Conservation (phyloP, 2,113 vertebrate genomes). For the Poicephalus meyeri region DNA sequence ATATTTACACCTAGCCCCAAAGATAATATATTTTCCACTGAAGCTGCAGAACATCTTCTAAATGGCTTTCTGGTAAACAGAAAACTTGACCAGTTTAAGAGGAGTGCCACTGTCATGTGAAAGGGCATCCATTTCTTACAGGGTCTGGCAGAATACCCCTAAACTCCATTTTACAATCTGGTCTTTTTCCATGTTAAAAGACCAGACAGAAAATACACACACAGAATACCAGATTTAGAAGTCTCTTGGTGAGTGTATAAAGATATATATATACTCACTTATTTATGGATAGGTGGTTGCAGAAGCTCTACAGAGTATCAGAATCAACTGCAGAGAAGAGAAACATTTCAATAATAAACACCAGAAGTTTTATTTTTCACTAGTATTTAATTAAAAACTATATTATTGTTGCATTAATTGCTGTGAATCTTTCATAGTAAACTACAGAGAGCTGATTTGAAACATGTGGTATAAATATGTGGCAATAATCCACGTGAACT, state of each 20-base stretch:
- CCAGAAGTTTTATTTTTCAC: not conserved
- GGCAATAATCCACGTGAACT: not conserved
- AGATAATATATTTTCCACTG: not conserved
- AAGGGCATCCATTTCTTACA: not conserved
- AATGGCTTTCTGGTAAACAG: not conserved
- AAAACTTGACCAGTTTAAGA: not conserved
- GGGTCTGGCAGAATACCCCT: not conserved
- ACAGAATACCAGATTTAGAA: not conserved
- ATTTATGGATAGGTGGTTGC: not conserved
- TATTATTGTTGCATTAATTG: not conserved
- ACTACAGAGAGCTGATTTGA: not conserved
- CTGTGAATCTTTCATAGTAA: not conserved
- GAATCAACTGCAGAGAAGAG: not conserved
- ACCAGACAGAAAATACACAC: not conserved
- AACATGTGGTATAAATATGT: not conserved
- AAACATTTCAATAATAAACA: conserved; percentile 29
- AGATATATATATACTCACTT: not conserved
- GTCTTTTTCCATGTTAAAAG: not conserved
- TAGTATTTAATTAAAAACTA: conserved; percentile 6
- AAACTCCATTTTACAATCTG: not conserved
- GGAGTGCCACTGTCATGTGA: not conserved
- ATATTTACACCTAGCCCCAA: not conserved
- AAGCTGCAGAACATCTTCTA: not conserved
- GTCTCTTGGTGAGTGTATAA: not conserved
- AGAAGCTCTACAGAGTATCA: not conserved